phyloP scores from a whole-genome alignment of 2,888 invertebrate genomes.

The Ochlodes sylvanus region DNA sequence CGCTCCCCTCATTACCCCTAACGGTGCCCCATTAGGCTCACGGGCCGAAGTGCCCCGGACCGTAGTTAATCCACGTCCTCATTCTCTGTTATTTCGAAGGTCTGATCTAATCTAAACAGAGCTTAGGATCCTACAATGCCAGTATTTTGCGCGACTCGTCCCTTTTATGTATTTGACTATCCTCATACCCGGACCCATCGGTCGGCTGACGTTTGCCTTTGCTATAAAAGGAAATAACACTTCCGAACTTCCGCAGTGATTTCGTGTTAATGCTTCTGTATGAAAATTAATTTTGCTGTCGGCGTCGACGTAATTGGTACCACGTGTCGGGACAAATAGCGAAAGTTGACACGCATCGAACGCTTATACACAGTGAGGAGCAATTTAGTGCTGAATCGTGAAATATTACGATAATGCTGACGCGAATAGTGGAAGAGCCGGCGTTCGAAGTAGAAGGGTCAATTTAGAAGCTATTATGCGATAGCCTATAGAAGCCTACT shows the following conservation, averaged over 20 bases:
- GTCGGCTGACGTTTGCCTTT: conserved; percentile 72
- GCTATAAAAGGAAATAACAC: conserved; percentile 78
- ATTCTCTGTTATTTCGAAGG: conserved; percentile 85
- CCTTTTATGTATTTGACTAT: conserved; percentile 83
- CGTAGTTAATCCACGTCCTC: conserved; percentile 85
- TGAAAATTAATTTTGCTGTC: conserved; percentile 66
- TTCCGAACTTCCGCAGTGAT: conserved; percentile 73
- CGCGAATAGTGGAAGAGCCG: conserved; percentile 49
- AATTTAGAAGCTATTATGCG: conserved; percentile 83
- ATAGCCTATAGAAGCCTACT: conserved; percentile 81
- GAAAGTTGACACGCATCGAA: conserved; percentile 13
- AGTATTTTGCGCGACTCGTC: conserved; percentile 81
- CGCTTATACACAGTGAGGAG: conserved; percentile 10
- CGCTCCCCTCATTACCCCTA: conserved; percentile 80
- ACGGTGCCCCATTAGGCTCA: conserved; percentile 82
- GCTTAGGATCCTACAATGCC: conserved; percentile 82
- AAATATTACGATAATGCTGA: conserved; percentile 58
- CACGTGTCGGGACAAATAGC: conserved; percentile 27
- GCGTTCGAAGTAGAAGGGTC: conserved; percentile 68
- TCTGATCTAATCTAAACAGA: conserved; percentile 85
- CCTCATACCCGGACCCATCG: conserved; percentile 65
- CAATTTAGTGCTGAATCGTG: conserved; percentile 38
- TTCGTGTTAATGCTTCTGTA: conserved; percentile 65
- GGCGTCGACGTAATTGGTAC: conserved; percentile 46
- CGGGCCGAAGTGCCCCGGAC: conserved; percentile 82